Evolutionary conservation across 2,797 vertebrate species (phyloP), one percentile per base, ranked within the genome.

Genomic region (Heliangelus exortis): DNA sequence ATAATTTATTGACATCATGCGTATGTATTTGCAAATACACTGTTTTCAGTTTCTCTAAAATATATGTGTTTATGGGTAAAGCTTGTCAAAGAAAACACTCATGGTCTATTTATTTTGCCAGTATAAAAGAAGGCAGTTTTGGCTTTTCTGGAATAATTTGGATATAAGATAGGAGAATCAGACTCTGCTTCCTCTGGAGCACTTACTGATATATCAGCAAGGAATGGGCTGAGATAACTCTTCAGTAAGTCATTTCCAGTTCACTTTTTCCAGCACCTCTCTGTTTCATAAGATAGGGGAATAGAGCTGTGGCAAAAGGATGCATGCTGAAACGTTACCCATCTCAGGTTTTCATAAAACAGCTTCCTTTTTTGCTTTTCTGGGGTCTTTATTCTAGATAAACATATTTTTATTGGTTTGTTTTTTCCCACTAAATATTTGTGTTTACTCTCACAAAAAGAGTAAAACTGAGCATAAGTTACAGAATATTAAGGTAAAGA

Each of bases 21-120:
- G 66, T 76, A 76, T 79, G 58, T 61, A 57, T 59, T 92, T 92
- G 69, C 55, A 90, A 86, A 93, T 63, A 84, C 3, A 59, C 51
- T 62, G 39, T 34, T 93, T 94, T 84, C 63, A 88, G 28, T 45
- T 78, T 90, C 80, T 69, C 45, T 82, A 41, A 91, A 73, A 79
- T 80, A 57, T 33, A 54, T 47, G 34, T 0, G 0, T 51, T 93
- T 66, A 68, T 72, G 47, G 75, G 14, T 79, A 82, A 86, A 86
- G 3, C 20, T 69, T 34, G 2, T 82, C 48, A 84, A 59, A 78
- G 43, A 78, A 92, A 91, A 84, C 69, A 66, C 16, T 74, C 36
- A 54, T 16, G 19, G 66, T 8, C 47, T 87, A 57, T 14, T 84
- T 91, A 39, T 58, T 92, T 84, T 84, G 29, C 26, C 77, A 84